Conservation (phyloP, 2,113 vertebrate genomes). For the Dipodomys stephensi region DNA sequence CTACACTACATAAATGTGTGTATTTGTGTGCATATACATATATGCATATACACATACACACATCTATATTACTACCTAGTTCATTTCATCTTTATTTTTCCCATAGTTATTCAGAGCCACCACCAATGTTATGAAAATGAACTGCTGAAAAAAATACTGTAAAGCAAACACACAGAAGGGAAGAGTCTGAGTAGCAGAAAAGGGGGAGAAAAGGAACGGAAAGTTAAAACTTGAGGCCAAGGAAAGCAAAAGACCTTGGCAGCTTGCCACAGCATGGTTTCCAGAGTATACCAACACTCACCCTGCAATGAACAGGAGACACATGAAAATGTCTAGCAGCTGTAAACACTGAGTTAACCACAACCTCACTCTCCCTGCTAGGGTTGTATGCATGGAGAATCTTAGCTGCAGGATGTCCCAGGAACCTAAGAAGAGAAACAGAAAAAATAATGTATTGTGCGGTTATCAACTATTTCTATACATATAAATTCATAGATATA, state of each 20-base stretch:
- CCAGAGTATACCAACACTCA: conserved; percentile 88
- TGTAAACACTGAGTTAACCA: conserved; percentile 96
- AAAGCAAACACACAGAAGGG: conserved; percentile 68
- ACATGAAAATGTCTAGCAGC: conserved; percentile 96
- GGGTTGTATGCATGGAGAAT: conserved; percentile 96
- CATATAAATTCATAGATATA: not conserved
- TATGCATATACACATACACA: no score
- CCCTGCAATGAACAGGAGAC: conserved; percentile 95
- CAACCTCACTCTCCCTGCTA: conserved; percentile 94
- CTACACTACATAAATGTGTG: not conserved
- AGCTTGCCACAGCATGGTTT: conserved; percentile 79
- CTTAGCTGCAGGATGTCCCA: conserved; percentile 95
- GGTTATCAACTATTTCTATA: not conserved
- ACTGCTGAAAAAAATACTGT: conserved; percentile 65
- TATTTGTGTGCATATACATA: no score
- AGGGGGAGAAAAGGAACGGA: conserved; percentile 69
- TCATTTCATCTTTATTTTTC: conserved; percentile 7
- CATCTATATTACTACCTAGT: not conserved
- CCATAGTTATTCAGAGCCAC: not conserved
- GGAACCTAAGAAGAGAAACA: conserved; percentile 84
- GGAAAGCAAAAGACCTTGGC: conserved; percentile 81
- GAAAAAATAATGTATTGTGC: not conserved
- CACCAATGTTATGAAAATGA: conserved; percentile 25
- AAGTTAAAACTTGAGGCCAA: conserved; percentile 78
- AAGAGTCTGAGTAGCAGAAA: conserved; percentile 63